Conservation (phyloP, 2,113 vertebrate species). For the Carassius gibelio region DNA sequence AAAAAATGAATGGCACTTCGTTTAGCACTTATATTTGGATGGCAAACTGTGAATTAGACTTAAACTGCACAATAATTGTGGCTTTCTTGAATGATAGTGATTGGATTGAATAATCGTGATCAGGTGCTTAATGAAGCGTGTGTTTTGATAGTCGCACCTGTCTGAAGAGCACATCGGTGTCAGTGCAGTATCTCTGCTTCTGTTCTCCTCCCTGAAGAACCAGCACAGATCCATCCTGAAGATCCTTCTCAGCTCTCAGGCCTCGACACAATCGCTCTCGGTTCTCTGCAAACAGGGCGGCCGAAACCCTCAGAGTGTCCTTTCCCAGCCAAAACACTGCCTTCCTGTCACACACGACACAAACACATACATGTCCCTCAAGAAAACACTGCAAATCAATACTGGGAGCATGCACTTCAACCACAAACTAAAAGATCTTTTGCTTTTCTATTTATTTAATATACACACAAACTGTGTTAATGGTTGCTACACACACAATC, state of each 20-base stretch:
- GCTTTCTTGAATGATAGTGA: too few relatives aligned
- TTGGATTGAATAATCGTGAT: too few relatives aligned
- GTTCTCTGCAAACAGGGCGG: slow-evolving; percentile 86
- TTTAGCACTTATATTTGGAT: too few relatives aligned
- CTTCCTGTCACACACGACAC: slow-evolving; percentile 70
- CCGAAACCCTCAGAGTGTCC: slow-evolving; percentile 85
- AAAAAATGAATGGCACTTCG: too few relatives aligned
- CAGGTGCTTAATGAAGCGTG: too few relatives aligned
- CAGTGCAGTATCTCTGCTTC: slow-evolving; percentile 90
- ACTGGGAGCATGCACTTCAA: neutral
- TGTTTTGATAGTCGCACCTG: slow-evolving; percentile 76
- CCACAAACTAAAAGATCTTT: too few relatives aligned
- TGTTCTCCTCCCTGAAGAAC: slow-evolving; percentile 92
- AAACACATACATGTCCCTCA: neutral
- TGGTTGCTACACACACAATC: neutral
- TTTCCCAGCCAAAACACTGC: slow-evolving; percentile 89
- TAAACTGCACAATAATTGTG: too few relatives aligned
- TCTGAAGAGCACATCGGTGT: slow-evolving; percentile 87
- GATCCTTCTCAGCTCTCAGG: slow-evolving; percentile 70
- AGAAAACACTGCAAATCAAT: neutral
- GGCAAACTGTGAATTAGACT: too few relatives aligned
- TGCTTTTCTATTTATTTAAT: neutral
- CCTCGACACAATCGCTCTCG: slow-evolving; percentile 80
- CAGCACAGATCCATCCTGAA: slow-evolving; percentile 73
- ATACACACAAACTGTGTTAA: neutral